These are phyloP conservation scores for Chelidonichthys spinosus DNA, from an alignment of 2,797 vertebrate species.

Conservation along the genomic window DNA sequence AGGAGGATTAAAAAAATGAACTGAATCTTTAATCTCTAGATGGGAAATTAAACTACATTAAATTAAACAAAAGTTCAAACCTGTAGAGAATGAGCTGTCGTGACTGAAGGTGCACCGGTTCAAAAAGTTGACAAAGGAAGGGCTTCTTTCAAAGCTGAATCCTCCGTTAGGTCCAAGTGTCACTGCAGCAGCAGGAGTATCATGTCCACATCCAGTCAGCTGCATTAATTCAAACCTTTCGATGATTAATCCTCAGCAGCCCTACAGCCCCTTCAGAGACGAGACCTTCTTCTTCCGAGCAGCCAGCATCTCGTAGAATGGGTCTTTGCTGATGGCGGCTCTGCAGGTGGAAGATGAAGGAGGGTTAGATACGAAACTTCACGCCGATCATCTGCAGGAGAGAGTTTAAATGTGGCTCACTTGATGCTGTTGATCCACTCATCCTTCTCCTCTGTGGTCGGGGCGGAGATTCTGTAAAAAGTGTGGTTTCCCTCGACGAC, in stretches of 20 bases:
- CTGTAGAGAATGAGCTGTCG: slow-evolving; percentile 2
- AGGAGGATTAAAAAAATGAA: slow-evolving; percentile 7
- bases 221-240: background rate
- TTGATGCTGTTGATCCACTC: slow-evolving; percentile 98
- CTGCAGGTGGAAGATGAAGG: slow-evolving; percentile 74
- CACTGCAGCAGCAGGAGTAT: slow-evolving; percentile 8
- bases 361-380: background rate
- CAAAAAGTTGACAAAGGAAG: slow-evolving; percentile 3
- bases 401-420: slow-evolving; percentile 76
- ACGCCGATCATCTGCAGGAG: background rate
- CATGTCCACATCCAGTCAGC: slow-evolving; percentile 33
- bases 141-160: slow-evolving; percentile 13
- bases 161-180: slow-evolving; percentile 37
- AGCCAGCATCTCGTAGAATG: slow-evolving; percentile 98
- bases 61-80: slow-evolving; percentile 9
- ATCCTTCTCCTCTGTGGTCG: slow-evolving; percentile 93
- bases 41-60: slow-evolving; percentile 5
- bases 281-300: slow-evolving; percentile 98
- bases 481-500: slow-evolving; percentile 99
- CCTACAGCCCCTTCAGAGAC: slow-evolving; percentile 90
- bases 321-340: slow-evolving; percentile 97
- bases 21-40: slow-evolving; percentile 7
- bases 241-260: background rate
- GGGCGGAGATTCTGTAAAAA: slow-evolving; percentile 96
- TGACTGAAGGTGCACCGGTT: background rate